Evolutionary conservation across 2,797 vertebrate species (phyloP).

Genomic region (Danio choprae): DNA sequence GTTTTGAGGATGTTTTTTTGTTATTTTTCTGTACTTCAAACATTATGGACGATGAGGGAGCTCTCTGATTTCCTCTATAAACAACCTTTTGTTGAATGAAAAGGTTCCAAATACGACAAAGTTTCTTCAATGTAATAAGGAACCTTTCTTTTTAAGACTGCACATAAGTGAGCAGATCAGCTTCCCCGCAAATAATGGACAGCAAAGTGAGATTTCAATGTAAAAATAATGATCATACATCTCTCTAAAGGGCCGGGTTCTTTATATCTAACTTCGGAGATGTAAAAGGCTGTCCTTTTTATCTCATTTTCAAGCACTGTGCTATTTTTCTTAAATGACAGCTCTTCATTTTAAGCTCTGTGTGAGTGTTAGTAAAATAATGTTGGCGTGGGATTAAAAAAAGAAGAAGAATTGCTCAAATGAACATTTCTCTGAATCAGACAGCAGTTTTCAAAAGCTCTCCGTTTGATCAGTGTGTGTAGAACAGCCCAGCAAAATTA

Average conservation of each 20-base stretch:
- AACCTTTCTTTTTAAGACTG: too few relatives aligned
- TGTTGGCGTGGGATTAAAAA: slow-evolving; percentile 2
- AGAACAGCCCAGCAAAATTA: background rate
- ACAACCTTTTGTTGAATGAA: too few relatives aligned
- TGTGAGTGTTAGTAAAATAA: background rate
- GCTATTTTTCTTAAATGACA: slow-evolving; percentile 14
- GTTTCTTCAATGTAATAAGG: too few relatives aligned
- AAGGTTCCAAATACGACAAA: too few relatives aligned
- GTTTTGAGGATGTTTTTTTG: too few relatives aligned
- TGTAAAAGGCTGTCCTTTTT: slow-evolving; percentile 7
- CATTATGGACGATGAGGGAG: too few relatives aligned
- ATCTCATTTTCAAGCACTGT: slow-evolving; percentile 29
- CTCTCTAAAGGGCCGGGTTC: background rate
- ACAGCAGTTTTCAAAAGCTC: slow-evolving; percentile 4
- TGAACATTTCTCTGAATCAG: slow-evolving; percentile 19
- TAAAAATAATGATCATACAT: background rate
- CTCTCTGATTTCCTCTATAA: too few relatives aligned
- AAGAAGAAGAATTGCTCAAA: background rate
- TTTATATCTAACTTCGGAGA: slow-evolving; percentile 24
- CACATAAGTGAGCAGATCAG: too few relatives aligned
- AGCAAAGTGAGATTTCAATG: background rate
- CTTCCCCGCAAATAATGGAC: slow-evolving; percentile 14
- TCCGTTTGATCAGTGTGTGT: slow-evolving; percentile 2
- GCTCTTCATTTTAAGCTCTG: slow-evolving; percentile 27
- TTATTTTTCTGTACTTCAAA: too few relatives aligned